Conservation (phyloP, 2,888 invertebrate species). For the Buathra laborator region DNA sequence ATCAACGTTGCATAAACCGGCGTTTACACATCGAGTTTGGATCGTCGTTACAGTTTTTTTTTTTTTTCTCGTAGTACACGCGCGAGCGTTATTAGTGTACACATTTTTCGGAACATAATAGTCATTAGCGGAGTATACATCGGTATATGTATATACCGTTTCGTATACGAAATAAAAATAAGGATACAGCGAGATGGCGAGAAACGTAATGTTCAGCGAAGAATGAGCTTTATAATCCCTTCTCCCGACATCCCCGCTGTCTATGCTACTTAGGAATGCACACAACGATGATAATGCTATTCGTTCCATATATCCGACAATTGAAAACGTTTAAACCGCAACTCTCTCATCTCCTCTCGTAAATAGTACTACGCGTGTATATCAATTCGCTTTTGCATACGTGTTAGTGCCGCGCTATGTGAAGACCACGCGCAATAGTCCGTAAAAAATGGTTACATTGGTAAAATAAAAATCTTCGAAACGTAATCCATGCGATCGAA, state of each 20-base stretch:
- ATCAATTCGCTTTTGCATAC: not conserved
- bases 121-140: not conserved
- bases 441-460: too few relatives aligned
- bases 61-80: not conserved
- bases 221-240: constrained; percentile 18
- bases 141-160: not conserved
- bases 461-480: too few relatives aligned
- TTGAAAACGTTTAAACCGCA: constrained; percentile 60
- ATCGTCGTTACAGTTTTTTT: constrained; percentile 36
- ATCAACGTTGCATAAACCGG: constrained; percentile 63
- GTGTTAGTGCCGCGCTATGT: not conserved
- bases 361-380: constrained; percentile 34
- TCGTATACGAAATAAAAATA: constrained; percentile 8
- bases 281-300: constrained; percentile 49
- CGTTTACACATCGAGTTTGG: constrained; percentile 53
- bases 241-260: not conserved
- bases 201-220: constrained; percentile 48
- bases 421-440: too few relatives aligned
- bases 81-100: not conserved
- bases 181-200: constrained; percentile 25
- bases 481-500: too few relatives aligned
- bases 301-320: constrained; percentile 62
- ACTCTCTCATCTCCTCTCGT: constrained; percentile 51
- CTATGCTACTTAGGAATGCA: constrained; percentile 36
- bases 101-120: constrained; percentile 3